Evolutionary conservation across 1,140 invertebrate genomes (phyloP).

Genomic region (Chionoecetes opilio): DNA sequence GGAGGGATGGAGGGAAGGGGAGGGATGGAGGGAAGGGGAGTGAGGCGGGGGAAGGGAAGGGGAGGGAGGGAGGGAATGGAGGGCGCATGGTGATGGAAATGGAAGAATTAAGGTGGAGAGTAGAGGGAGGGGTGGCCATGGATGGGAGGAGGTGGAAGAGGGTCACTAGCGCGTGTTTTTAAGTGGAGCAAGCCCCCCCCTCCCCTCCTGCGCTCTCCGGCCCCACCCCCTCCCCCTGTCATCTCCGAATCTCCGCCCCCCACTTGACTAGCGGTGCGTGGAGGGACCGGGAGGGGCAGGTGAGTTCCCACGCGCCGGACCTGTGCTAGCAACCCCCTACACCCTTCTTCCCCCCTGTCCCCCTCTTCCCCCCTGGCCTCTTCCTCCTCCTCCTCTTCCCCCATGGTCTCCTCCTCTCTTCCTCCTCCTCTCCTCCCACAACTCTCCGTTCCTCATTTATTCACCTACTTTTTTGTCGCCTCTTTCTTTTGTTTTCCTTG

Average conservation of each 20-base stretch:
- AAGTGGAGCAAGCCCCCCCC: constrained; percentile 40
- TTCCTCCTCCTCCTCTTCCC: not conserved
- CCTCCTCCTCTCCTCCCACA: constrained; percentile 13
- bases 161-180: constrained; percentile 17
- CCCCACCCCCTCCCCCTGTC: constrained; percentile 22
- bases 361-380: not conserved
- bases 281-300: constrained; percentile 14
- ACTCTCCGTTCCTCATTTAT: not conserved
- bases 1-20: not conserved
- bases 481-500: not conserved
- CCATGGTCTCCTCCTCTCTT: not conserved
- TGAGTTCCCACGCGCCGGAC: constrained; percentile 47
- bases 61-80: too few species aligned
- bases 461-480: not conserved
- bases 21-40: not conserved
- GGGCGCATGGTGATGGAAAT: too few species aligned
- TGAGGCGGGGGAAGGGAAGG: not conserved
- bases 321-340: not conserved
- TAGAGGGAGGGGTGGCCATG: not conserved
- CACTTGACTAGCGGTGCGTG: not conserved
- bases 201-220: not conserved
- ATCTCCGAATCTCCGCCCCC: constrained; percentile 35
- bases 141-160: not conserved
- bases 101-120: not conserved
- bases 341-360: not conserved